Evolutionary conservation across 2,113 vertebrate species (phyloP).

Genomic region (Megaceryle torquata): DNA sequence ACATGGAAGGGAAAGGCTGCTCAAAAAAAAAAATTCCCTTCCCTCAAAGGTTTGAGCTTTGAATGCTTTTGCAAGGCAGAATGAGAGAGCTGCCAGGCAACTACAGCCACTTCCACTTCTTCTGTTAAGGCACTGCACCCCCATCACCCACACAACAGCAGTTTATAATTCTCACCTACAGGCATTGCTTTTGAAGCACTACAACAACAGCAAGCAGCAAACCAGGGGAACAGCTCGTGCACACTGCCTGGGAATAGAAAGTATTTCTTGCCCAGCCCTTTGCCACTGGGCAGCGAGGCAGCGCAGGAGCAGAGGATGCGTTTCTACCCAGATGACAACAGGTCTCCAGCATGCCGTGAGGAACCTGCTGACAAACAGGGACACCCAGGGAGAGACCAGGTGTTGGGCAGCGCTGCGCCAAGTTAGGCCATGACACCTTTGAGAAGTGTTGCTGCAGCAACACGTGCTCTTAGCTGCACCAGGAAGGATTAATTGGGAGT

Average conservation of each 20-base stretch:
- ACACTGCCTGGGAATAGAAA: neutral
- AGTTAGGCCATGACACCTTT: neutral
- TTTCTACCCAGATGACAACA: neutral
- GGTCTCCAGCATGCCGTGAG: fast-evolving
- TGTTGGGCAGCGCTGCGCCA: neutral
- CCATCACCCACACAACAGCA: neutral
- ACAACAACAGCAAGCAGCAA: neutral
- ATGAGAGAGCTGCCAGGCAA: neutral
- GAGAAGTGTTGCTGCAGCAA: fast-evolving
- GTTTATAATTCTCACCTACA: neutral
- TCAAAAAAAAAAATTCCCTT: neutral
- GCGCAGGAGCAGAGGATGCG: neutral
- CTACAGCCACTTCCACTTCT: neutral
- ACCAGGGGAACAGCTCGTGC: fast-evolving
- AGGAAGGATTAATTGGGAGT: neutral
- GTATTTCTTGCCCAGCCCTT: neutral
- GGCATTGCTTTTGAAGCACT: neutral
- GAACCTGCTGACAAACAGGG: neutral
- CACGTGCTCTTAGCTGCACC: neutral
- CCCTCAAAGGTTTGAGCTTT: neutral
- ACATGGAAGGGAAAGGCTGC: neutral
- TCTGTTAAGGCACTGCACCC: neutral
- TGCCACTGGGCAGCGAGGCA: fast-evolving
- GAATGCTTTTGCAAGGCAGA: neutral
- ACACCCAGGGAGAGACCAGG: neutral